phyloP scores from a whole-genome alignment of 2,888 invertebrate genomes.

The Drosophila prolongata region DNA sequence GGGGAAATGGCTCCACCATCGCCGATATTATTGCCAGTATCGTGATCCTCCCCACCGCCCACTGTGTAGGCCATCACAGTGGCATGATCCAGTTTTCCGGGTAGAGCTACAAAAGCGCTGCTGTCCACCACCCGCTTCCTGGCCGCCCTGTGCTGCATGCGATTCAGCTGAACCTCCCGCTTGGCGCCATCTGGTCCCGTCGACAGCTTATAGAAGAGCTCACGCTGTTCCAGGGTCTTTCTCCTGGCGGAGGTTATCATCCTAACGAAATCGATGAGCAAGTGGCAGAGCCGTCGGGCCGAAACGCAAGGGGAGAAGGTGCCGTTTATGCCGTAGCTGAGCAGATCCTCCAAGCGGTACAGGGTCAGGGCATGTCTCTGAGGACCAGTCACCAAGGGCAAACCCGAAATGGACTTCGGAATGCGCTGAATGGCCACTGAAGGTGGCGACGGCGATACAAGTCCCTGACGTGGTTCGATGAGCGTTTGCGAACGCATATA shows the following conservation, averaged over 20 bases:
- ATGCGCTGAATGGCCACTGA: constrained; percentile 75
- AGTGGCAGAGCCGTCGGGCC: constrained; percentile 89
- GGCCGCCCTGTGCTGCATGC: constrained; percentile 88
- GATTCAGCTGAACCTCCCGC: constrained; percentile 86
- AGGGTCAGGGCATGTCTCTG: constrained; percentile 91
- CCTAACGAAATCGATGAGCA: constrained; percentile 91
- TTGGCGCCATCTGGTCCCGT: constrained; percentile 85
- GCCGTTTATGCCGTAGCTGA: constrained; percentile 88
- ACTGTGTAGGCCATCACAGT: constrained; percentile 93
- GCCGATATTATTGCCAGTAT: constrained; percentile 24
- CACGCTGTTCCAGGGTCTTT: constrained; percentile 92
- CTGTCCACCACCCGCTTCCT: constrained; percentile 90
- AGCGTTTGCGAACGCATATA: constrained; percentile 84
- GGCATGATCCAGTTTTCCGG: constrained; percentile 95
- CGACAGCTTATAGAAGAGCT: constrained; percentile 88
- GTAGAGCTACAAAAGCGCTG: constrained; percentile 88
- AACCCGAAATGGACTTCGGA: constrained; percentile 85
- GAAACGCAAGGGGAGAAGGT: constrained; percentile 87
- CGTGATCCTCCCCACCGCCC: constrained; percentile 83
- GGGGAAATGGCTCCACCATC: constrained; percentile 63
- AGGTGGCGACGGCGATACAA: constrained; percentile 41
- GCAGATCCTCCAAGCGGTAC: constrained; percentile 90
- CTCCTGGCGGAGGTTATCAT: constrained; percentile 92
- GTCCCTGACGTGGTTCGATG: constrained; percentile 82
- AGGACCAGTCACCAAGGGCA: constrained; percentile 89